Evolutionary conservation across 2,888 invertebrate species (phyloP).

Genomic region (Matsumyia berberina): DNA sequence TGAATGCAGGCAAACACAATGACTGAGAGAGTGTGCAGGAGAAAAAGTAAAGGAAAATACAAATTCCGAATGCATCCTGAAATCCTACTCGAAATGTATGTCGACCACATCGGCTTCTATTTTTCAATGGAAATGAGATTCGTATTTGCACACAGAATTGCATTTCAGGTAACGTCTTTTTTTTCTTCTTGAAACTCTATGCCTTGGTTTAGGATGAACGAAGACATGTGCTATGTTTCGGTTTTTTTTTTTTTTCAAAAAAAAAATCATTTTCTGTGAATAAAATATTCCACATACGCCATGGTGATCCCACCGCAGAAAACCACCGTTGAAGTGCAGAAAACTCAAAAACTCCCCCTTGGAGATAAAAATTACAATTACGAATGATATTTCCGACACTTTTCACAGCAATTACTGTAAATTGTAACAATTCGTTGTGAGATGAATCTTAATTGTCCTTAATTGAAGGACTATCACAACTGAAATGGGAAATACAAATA

Average conservation of each 20-base stretch:
- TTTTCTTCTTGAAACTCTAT: background rate
- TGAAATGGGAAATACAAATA: slow-evolving; percentile 65
- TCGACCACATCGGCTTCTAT: slow-evolving; percentile 43
- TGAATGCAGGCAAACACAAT: slow-evolving; percentile 33
- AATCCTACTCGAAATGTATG: slow-evolving; percentile 43
- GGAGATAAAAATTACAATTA: slow-evolving; percentile 47
- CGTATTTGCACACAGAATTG: slow-evolving; percentile 46
- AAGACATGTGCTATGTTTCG: background rate
- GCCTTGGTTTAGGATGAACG: slow-evolving; percentile 1
- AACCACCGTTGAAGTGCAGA: background rate
- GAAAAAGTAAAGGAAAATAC: background rate
- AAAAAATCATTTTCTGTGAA: slow-evolving; percentile 14
- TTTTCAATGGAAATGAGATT: slow-evolving; percentile 53
- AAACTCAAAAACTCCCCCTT: background rate
- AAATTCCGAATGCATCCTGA: slow-evolving; percentile 13
- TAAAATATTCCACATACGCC: slow-evolving; percentile 49
- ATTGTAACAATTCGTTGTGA: slow-evolving; percentile 55
- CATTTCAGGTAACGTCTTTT: slow-evolving; percentile 21
- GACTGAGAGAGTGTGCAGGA: background rate
- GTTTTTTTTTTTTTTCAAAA: background rate
- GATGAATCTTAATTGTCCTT: slow-evolving; percentile 64
- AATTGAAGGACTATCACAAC: slow-evolving; percentile 70
- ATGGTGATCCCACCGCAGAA: background rate
- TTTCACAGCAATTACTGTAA: slow-evolving; percentile 65
- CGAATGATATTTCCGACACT: slow-evolving; percentile 51